These are phyloP conservation scores for Dynastes grantii DNA, from an alignment of 2,888 invertebrate species.

Conservation along the genomic window DNA sequence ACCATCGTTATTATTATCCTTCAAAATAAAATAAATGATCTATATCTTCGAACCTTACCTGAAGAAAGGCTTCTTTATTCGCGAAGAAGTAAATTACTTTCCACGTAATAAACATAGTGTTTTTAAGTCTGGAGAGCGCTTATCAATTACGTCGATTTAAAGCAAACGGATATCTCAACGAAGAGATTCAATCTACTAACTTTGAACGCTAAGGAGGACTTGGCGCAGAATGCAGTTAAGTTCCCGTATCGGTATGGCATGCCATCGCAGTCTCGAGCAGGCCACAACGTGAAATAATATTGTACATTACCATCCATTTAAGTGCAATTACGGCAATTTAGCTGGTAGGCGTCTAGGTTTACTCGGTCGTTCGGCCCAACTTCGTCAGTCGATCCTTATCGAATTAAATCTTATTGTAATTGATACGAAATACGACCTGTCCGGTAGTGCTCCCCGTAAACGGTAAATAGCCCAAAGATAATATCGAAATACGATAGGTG, in stretches of 20 bases:
- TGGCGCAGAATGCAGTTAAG: constrained; percentile 5
- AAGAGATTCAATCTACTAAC: constrained; percentile 37
- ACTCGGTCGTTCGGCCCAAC: constrained; percentile 34
- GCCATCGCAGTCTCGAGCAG: constrained; percentile 6
- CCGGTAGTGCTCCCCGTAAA: constrained; percentile 39
- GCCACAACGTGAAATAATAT: constrained; percentile 40
- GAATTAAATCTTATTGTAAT: constrained; percentile 50
- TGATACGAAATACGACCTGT: constrained; percentile 43
- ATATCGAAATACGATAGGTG: constrained; percentile 47
- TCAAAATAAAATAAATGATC: too few relatives aligned
- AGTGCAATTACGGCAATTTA: constrained; percentile 51
- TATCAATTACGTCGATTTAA: constrained; percentile 31
- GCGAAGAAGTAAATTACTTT: constrained; percentile 5
- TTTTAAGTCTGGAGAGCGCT: constrained; percentile 2
- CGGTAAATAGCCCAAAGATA: constrained; percentile 42
- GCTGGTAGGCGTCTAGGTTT: constrained; percentile 48
- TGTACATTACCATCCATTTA: constrained; percentile 50
- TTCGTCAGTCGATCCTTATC: constrained; percentile 47
- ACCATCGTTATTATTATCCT: too few relatives aligned
- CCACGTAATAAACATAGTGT: constrained; percentile 6
- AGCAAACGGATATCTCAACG: constrained; percentile 28
- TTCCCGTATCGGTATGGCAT: constrained; percentile 9
- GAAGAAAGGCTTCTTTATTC: too few relatives aligned
- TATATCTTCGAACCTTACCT: too few relatives aligned
- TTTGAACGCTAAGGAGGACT: constrained; percentile 15